phyloP scores from a whole-genome alignment of 2,888 invertebrate species.

The Abscondita cerata region DNA sequence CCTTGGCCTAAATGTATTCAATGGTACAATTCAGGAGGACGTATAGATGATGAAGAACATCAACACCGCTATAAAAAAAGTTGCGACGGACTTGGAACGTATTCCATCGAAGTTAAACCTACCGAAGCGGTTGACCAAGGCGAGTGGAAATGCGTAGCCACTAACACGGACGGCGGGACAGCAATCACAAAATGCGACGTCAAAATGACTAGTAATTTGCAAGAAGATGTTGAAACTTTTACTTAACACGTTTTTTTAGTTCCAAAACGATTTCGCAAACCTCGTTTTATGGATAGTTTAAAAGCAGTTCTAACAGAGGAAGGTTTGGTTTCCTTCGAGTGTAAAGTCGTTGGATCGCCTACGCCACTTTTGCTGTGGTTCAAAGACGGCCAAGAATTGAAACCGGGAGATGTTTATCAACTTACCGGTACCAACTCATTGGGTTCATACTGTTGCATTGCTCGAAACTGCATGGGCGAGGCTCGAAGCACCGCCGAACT shows the following conservation, averaged over 20 bases:
- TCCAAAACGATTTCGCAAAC: conserved; percentile 89
- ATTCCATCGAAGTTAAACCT: conserved; percentile 75
- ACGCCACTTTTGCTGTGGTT: conserved; percentile 89
- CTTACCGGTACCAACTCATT: conserved; percentile 89
- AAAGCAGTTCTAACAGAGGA: conserved; percentile 91
- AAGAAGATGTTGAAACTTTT: neutral
- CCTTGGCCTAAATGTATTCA: conserved; percentile 84
- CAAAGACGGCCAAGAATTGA: conserved; percentile 90
- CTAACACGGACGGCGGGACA: conserved; percentile 75
- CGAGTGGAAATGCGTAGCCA: conserved; percentile 89
- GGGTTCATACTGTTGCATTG: conserved; percentile 89
- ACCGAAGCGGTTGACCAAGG: conserved; percentile 85
- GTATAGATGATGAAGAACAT: conserved; percentile 67
- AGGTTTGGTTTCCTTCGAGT: conserved; percentile 90
- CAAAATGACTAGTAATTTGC: conserved; percentile 78
- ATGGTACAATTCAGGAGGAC: conserved; percentile 88
- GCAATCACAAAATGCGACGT: conserved; percentile 78
- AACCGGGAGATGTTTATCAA: conserved; percentile 92
- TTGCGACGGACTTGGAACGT: conserved; percentile 85
- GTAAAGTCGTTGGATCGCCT: conserved; percentile 91
- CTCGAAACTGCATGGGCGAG: conserved; percentile 90
- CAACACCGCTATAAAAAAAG: conserved; percentile 71
- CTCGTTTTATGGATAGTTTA: conserved; percentile 88
- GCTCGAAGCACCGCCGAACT: conserved; percentile 85
- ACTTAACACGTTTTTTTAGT: conserved; percentile 63